Evolutionary conservation across 2,797 vertebrate species (phyloP), one percentile per base, ranked within the genome.

Genomic region (Balearica regulorum): DNA sequence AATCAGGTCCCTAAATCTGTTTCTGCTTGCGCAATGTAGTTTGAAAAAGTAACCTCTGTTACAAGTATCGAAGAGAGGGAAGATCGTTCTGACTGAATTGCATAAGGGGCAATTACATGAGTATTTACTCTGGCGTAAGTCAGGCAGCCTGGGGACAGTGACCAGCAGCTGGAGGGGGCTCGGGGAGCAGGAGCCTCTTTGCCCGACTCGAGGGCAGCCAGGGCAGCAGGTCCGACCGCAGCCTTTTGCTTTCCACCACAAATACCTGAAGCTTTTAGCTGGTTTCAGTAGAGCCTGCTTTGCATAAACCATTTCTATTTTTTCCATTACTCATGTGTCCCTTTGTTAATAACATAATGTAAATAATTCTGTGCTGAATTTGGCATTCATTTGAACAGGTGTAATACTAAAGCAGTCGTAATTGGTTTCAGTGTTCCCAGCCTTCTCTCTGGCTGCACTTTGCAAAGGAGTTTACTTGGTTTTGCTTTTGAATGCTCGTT

Each of bases 341-440:
- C 89, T 96, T 91, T 95, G 89, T 94, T 93, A 96, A 90, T 91
- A 90, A 70, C 79, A 85, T 89, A 87, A 88, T 82, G 70, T 95
- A 96, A 97, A 95, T 94, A 96, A 93, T 94, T 95, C 79, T 86
- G 29, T 54, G 72, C 90, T 81, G 66, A 53, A 92, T 92, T 93
- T 96, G 96, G 93, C 94, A 90, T 94, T 96, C 79, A 92, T 86
- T 94, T 86, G 49, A 89, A 64, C 82, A 97, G 95, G 95, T 96
- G 94, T 97, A 91, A 71, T 66, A 37, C 87, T 92, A 91, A 95
- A 94, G 94, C 66, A 82, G 58, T 83, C 0, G 1, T 97, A 95
- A 96, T 93, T 87, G 90, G 82, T 96, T 97, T 96, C 82, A 66
- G 76, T 39, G 84, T 96, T 94, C 87, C 87, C 89, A 92, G 70